Conservation (phyloP, 1,140 invertebrate genomes). For the Triops cancriformis region DNA sequence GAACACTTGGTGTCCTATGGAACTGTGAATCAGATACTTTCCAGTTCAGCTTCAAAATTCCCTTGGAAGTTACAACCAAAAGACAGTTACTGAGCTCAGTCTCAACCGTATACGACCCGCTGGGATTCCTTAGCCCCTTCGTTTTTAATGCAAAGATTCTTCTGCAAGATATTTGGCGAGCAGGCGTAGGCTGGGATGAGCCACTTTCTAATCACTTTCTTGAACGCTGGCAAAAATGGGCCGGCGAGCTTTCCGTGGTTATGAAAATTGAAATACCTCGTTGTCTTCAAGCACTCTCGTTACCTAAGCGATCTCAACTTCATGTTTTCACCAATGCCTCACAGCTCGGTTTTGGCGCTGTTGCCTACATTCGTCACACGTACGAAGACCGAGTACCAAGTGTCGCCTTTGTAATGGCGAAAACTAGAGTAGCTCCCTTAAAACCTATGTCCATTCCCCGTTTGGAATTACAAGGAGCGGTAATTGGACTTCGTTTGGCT, state of each 20-base stretch:
- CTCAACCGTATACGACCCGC: constrained; percentile 28
- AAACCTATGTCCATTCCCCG: constrained; percentile 37
- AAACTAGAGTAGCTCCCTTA: constrained; percentile 36
- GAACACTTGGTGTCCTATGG: not conserved
- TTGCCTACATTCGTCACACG: not conserved
- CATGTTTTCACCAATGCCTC: not conserved
- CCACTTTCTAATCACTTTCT: constrained; percentile 16
- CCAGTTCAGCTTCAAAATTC: not conserved
- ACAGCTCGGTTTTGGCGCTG: not conserved
- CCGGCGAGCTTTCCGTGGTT: not conserved
- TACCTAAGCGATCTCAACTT: not conserved
- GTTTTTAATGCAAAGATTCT: constrained; percentile 27
- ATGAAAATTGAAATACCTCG: not conserved
- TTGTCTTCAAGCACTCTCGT: not conserved
- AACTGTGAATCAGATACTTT: not conserved
- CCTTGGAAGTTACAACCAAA: not conserved
- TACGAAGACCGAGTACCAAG: not conserved
- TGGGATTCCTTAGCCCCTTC: constrained; percentile 27
- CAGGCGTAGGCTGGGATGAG: constrained; percentile 28
- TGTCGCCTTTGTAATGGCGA: constrained; percentile 27
- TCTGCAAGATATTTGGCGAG: constrained; percentile 28
- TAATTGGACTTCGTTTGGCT: constrained; percentile 35
- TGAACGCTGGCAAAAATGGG: not conserved
- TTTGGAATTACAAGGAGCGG: constrained; percentile 40
- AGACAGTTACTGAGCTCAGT: not conserved